Base-by-base conservation (phyloP, 2,113 vertebrate genomes). In the Addax nasomaculatus region DNA sequence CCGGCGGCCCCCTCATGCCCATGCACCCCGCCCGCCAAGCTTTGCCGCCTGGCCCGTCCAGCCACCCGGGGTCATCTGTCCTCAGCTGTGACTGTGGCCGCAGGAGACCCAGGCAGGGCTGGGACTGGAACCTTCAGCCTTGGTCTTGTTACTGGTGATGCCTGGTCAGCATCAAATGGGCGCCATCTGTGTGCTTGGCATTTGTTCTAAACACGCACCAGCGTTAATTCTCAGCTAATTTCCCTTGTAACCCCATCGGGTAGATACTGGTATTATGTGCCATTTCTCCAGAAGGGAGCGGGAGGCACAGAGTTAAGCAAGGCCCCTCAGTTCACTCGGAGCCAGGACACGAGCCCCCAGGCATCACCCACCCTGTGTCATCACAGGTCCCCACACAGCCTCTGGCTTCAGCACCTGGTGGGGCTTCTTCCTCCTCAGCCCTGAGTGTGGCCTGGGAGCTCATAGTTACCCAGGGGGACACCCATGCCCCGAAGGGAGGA, bases 1-100 rank as follows among this genome's bases (percentile, higher is more conserved):
- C 2, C 16, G 4, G 70, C 0, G 0, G 51, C 39, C 0, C 21
- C 23, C 76, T 45, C 1, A 6, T 29, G 70, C 7, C 51, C 0
- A 0, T 30, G 19, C 1, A 6, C 29, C 5, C 47, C 1, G 0
- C 19, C 21, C 39, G 0, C 16, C 30, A 57, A 23, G 49, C 43
- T 51, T 78, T 21, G 33, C 25, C n/a, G 4, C 1, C 6, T 17
- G 30, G 83, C 3, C n/a, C 19, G 2, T 39, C 19, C 0, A 1
- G 67, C 67, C 21, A 55, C 25, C 6, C 5, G 1, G 5, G 83
- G 57, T 15, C 30, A 0, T 67, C 58, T 11, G 7, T 80, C 76
- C 43, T 45, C 21, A 70, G 62, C 30, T 25, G 39, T 12, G 23
- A 47, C 78, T 90, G 17, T 23, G 78, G n/a, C 12, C 10, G 8